A percentile compares a stretch with the other conserved stretches of the same genome.
Evolutionary conservation across 2,797 vertebrate genomes (phyloP).

Genomic region (Setipinna tenuifilis): DNA sequence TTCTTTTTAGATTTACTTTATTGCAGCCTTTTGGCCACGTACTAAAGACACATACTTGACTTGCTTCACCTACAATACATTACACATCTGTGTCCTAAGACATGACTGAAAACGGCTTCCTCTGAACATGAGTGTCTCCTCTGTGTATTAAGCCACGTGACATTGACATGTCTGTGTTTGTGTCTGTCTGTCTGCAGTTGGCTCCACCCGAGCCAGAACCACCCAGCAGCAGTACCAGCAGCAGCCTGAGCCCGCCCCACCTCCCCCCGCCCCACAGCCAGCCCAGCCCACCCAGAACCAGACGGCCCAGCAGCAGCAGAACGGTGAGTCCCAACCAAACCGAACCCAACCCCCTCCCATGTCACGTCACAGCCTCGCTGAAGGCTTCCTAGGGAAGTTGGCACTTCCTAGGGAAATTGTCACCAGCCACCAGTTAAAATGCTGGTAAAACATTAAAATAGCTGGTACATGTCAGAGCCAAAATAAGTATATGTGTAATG

Average conservation of each 20-base stretch:
- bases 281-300: slow-evolving; percentile 76
- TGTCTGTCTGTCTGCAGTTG: slow-evolving; percentile 67
- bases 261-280: slow-evolving; percentile 69
- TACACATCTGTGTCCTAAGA: background rate
- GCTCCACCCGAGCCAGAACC: slow-evolving; percentile 85
- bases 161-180: slow-evolving; percentile 12
- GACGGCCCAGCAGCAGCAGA: slow-evolving; percentile 86
- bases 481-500: too few relatives aligned
- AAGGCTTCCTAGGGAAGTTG: too few relatives aligned
- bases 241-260: slow-evolving; percentile 77
- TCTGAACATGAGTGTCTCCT: background rate
- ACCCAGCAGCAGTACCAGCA: slow-evolving; percentile 71
- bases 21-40: too few relatives aligned
- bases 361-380: too few relatives aligned
- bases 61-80: background rate
- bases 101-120: background rate
- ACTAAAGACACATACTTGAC: background rate
- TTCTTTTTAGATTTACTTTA: too few relatives aligned
- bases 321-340: slow-evolving; percentile 77
- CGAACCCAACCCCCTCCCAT: too few relatives aligned
- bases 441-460: too few relatives aligned
- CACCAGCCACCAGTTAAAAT: too few relatives aligned
- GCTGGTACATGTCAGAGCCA: too few relatives aligned
- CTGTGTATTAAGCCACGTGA: background rate
- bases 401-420: too few relatives aligned